Conservation (phyloP, 2,888 invertebrate species). For the Ctenicera cuprea region DNA sequence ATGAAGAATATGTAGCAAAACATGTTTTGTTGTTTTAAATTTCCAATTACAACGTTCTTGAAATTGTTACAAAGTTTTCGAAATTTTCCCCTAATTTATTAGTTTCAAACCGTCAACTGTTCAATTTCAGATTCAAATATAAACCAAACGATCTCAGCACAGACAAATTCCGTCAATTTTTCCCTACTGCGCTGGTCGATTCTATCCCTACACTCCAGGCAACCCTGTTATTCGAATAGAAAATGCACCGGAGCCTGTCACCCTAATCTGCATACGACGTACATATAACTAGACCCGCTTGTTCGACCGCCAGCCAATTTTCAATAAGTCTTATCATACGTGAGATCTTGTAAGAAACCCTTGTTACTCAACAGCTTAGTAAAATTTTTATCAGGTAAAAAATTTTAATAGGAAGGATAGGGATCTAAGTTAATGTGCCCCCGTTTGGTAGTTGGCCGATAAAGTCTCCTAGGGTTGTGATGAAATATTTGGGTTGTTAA, state of each 20-base stretch:
- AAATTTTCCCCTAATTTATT: no score
- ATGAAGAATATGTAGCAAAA: no score
- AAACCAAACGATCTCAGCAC: neutral
- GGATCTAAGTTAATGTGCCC: constrained; percentile 13
- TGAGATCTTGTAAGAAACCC: constrained; percentile 33
- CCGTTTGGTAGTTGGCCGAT: neutral
- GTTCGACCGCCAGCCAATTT: constrained; percentile 45
- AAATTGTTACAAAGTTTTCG: no score
- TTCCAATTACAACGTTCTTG: no score
- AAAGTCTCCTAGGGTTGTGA: neutral
- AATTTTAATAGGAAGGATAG: constrained; percentile 29
- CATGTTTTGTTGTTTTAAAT: no score
- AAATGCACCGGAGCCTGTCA: constrained; percentile 45
- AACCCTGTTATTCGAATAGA: constrained; percentile 44
- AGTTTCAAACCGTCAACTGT: no score
- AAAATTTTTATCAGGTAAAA: constrained; percentile 25
- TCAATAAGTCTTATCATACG: constrained; percentile 44
- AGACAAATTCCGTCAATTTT: constrained; percentile 28
- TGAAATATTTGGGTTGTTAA: constrained; percentile 10
- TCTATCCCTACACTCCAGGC: constrained; percentile 32
- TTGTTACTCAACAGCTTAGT: constrained; percentile 32
- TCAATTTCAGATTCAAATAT: no score
- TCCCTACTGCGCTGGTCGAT: constrained; percentile 31
- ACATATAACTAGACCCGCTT: constrained; percentile 40
- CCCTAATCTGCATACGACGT: constrained; percentile 49